Evolutionary conservation across 2,797 vertebrate species (phyloP).

Genomic region (Cyprinodon diabolis): DNA sequence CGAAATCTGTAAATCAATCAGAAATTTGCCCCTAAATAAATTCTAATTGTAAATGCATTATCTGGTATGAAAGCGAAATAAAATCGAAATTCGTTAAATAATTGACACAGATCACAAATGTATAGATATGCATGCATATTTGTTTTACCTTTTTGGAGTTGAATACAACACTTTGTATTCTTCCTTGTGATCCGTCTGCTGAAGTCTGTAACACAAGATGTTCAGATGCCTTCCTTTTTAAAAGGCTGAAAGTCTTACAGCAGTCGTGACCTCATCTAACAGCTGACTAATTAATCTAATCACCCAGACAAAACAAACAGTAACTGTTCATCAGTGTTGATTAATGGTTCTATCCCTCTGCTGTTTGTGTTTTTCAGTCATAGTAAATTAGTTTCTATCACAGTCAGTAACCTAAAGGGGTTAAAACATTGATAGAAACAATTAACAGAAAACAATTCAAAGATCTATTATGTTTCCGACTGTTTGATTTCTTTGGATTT

Average conservation of each 20-base stretch:
- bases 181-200: conserved; percentile 10
- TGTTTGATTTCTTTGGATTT: not conserved
- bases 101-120: not conserved
- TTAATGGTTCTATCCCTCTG: conserved; percentile 8
- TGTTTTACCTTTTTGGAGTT: conserved; percentile 19
- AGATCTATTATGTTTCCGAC: not conserved
- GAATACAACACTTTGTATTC: not conserved
- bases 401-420: not conserved
- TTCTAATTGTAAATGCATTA: too few relatives aligned
- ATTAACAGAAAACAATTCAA: not conserved
- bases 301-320: conserved; percentile 24
- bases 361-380: conserved; percentile 16
- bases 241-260: not conserved
- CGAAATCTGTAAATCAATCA: conserved; percentile 17
- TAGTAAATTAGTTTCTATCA: conserved; percentile 6
- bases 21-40: not conserved
- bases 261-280: conserved; percentile 1
- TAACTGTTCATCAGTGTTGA: conserved; percentile 36
- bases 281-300: conserved; percentile 22
- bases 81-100: not conserved
- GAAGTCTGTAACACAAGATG: conserved; percentile 19
- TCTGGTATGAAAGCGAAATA: conserved; percentile 14
- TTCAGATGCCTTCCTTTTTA: conserved; percentile 34
- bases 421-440: not conserved
- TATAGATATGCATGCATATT: not conserved